Base-by-base conservation (phyloP, 1,140 invertebrate species). In the Diabrotica undecimpunctata region DNA sequence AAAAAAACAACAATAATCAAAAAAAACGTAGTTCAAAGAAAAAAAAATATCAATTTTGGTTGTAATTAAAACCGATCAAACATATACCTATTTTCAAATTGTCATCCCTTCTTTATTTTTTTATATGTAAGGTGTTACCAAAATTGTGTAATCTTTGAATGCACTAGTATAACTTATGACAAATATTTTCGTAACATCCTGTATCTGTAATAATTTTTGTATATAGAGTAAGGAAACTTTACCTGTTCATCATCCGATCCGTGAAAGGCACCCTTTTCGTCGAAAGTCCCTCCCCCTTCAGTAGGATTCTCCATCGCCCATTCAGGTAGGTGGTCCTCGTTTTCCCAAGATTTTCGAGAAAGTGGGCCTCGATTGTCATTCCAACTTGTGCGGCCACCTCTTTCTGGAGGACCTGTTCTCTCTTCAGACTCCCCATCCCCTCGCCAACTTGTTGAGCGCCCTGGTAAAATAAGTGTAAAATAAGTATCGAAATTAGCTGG, bases 261-360 rank as follows among this genome's bases (percentile, higher is more conserved):
- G 70, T 89, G 88, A 79, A 95, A 95, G 9, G 92, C 92, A 5
- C 93, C 93, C 57, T 85, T 87, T 3, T 92, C 84, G 79, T 95
- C 93, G 79, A 95, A 95, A 62, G 89, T 92, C 11, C 93, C 93
- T 38, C 92, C 89, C 64, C 87, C 86, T 78, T 93, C 91, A 36
- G 84, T 84, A 38, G 86, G 83, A 77, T 90, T 88, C 71, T 91
- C 89, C 54, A 83, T 90, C 6, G 88, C 89, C 87, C 89, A 90
- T 81, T 90, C 89, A 9, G 89, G 89, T 67, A 90, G 80, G 77
- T 87, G 85, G 64, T 90, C 88, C 68, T 80, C 84, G 75, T 72
- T 81, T 72, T 74, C 81, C 67, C 81, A 83, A 78, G 83, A 84
- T 41, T 79, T 79, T 51, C 80, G 74, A n/a, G 67, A 57, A 9